Percentiles rank a stretch among this genome's conserved stretches.
phyloP scores from a whole-genome alignment of 2,113 vertebrate genomes.

The Nerophis lumbriciformis region DNA sequence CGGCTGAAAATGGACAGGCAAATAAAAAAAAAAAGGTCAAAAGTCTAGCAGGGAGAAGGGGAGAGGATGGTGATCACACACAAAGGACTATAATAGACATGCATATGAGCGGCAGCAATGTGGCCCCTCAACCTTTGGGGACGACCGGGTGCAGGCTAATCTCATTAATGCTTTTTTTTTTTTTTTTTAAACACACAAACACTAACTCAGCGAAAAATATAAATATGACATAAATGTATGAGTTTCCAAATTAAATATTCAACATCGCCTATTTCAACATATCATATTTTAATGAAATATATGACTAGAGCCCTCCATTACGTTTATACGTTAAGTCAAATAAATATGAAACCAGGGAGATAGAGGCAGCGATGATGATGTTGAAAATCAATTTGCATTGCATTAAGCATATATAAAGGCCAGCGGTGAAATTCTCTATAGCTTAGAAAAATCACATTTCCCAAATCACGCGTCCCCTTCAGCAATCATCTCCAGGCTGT shows the following conservation, averaged over 20 bases:
- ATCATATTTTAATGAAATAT: constrained; percentile 32
- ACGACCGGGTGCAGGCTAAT: constrained; percentile 50
- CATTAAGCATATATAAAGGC: constrained; percentile 60
- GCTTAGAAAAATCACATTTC: constrained; percentile 66
- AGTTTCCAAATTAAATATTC: constrained; percentile 21
- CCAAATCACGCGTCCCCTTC: constrained; percentile 52
- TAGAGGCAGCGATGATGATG: constrained; percentile 43
- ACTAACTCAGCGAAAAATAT: constrained; percentile 15
- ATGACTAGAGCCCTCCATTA: constrained; percentile 28
- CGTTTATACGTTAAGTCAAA: constrained; percentile 40
- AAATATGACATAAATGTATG: not conserved
- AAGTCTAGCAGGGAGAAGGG: constrained; percentile 65
- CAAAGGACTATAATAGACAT: constrained; percentile 74
- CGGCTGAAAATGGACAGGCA: constrained; percentile 71
- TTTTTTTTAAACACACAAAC: constrained; percentile 20
- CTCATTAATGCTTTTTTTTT: constrained; percentile 51
- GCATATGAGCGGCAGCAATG: constrained; percentile 58
- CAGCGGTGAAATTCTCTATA: constrained; percentile 37
- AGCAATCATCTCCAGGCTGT: constrained; percentile 33
- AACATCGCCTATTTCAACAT: constrained; percentile 30
- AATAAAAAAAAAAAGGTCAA: constrained; percentile 74
- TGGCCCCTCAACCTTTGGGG: constrained; percentile 63
- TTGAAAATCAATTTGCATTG: constrained; percentile 67
- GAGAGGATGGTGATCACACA: constrained; percentile 62
- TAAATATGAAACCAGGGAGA: constrained; percentile 53